A percentile compares a stretch with the other conserved stretches of the same genome.
These are phyloP conservation scores for Paramuricea clavata DNA, from an alignment of 92 coral and sea anemone genomes.

Conservation along the genomic window DNA sequence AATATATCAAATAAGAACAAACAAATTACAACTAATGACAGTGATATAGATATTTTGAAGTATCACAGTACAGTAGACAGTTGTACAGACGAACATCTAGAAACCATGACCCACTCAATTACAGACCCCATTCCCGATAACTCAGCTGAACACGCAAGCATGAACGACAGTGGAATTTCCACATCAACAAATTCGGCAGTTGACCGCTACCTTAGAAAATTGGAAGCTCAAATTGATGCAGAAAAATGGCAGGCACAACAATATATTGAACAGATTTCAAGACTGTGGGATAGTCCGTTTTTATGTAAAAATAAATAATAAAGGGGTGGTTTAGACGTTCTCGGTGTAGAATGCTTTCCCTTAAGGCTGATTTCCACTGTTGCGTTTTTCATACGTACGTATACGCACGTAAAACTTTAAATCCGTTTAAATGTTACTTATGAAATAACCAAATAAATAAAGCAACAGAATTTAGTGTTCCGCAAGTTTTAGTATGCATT, in stretches of 20 bases:
- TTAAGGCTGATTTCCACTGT: too few species aligned
- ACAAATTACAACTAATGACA: background rate
- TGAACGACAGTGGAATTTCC: background rate
- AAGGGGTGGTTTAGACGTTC: background rate
- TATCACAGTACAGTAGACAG: background rate
- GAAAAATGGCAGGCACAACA: constrained; percentile 76
- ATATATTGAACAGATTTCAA: constrained; percentile 80
- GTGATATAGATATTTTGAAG: background rate
- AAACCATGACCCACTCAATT: constrained; percentile 79
- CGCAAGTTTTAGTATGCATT: too few species aligned
- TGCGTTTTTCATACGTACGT: too few species aligned
- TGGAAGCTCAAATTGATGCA: constrained; percentile 72
- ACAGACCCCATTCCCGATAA: constrained; percentile 52
- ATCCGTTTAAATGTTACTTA: too few species aligned
- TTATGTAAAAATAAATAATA: background rate
- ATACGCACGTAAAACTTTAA: too few species aligned
- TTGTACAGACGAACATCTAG: constrained; percentile 16
- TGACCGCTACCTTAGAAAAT: constrained; percentile 67
- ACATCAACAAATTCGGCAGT: constrained; percentile 14
- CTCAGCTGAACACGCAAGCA: constrained; percentile 25
- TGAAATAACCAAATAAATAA: too few species aligned
- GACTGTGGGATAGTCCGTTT: constrained; percentile 78
- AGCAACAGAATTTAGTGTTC: too few species aligned
- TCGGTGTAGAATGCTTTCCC: background rate
- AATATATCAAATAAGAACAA: background rate